Conservation (phyloP, 2,113 vertebrate species). For the Fukomys damarensis region DNA sequence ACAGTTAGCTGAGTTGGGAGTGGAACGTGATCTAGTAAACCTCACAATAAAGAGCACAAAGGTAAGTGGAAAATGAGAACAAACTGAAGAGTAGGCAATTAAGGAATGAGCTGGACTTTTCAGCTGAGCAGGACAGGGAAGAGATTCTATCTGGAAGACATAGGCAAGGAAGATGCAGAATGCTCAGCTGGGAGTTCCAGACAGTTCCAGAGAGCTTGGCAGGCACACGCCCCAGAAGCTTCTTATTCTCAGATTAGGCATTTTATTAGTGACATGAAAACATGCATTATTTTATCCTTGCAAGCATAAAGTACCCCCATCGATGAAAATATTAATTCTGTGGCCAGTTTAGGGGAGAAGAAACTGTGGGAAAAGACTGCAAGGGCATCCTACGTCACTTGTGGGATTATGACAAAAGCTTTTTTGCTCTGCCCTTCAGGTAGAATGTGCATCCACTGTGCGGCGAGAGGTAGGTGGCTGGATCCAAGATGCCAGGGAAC, state of each 20-base stretch:
- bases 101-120: not conserved
- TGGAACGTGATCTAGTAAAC: not conserved
- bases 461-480: not conserved
- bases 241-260: not conserved
- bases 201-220: not conserved
- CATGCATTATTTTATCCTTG: not conserved
- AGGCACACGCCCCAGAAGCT: not conserved
- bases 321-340: not conserved
- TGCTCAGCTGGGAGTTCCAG: not conserved
- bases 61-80: not conserved
- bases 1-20: not conserved
- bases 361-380: not conserved
- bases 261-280: not conserved
- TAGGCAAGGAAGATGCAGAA: not conserved
- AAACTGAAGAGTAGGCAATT: not conserved
- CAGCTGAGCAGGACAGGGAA: not conserved
- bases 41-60: not conserved
- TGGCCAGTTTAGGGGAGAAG: not conserved
- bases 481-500: not conserved
- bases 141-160: not conserved
- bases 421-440: conserved; percentile 3
- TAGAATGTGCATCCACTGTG: not conserved
- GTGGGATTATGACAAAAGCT: not conserved
- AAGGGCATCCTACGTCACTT: not conserved
- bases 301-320: not conserved